A percentile compares a stretch with the other conserved stretches of the same genome.
Evolutionary conservation across 2,797 vertebrate species (phyloP).

Genomic region (Epinephelus coioides): DNA sequence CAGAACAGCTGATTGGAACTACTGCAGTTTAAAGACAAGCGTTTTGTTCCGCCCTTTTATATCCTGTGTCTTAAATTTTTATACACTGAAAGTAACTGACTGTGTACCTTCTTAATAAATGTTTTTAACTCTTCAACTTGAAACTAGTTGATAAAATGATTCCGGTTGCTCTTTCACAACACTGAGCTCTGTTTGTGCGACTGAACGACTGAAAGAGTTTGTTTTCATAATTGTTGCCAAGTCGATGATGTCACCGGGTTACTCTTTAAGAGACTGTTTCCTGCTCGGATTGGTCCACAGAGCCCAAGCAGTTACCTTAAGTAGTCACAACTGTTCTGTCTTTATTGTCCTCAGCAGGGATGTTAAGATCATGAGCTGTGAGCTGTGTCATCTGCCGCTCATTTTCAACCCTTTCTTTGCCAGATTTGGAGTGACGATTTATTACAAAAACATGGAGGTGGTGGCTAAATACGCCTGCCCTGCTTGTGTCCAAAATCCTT

Average conservation of each 20-base stretch:
- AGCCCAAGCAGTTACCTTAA: constrained; percentile 29
- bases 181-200: constrained; percentile 24
- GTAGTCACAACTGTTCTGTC: constrained; percentile 52
- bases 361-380: constrained; percentile 50
- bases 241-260: constrained; percentile 59
- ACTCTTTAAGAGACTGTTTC: constrained; percentile 37
- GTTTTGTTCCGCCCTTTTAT: background rate
- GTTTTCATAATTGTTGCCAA: constrained; percentile 61
- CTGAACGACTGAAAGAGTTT: constrained; percentile 35
- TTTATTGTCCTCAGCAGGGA: constrained; percentile 65
- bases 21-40: constrained; percentile 5
- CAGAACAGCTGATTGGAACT: constrained; percentile 19
- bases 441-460: constrained; percentile 38
- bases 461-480: constrained; percentile 25
- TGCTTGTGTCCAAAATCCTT: constrained; percentile 48
- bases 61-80: constrained; percentile 26
- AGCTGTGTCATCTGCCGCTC: constrained; percentile 49
- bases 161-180: constrained; percentile 23
- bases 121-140: constrained; percentile 13
- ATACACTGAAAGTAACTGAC: constrained; percentile 39
- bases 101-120: constrained; percentile 56
- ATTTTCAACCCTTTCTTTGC: constrained; percentile 40
- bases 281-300: constrained; percentile 45
- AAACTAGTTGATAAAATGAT: constrained; percentile 17
- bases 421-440: constrained; percentile 45